Evolutionary conservation across 2,797 vertebrate genomes (phyloP).

Genomic region (Oreochromis grahami): DNA sequence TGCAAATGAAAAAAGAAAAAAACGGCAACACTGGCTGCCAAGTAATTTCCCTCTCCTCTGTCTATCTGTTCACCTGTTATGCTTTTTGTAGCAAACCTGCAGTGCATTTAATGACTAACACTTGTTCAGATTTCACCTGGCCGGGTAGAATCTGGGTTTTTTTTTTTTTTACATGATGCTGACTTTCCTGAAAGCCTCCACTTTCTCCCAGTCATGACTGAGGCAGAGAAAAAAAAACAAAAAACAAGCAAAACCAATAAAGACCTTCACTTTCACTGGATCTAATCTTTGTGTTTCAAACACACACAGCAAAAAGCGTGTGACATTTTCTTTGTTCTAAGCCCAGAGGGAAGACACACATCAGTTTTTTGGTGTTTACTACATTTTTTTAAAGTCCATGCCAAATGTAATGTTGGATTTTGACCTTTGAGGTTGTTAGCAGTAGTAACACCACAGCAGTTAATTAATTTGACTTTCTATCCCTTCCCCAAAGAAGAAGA

Average conservation of each 20-base stretch:
- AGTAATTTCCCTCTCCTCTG: neutral
- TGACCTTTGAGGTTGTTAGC: slow-evolving; percentile 17
- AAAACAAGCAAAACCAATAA: neutral
- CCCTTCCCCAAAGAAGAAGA: neutral
- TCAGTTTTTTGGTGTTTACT: neutral
- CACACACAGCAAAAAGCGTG: neutral
- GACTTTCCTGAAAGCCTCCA: neutral
- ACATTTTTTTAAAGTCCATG: neutral
- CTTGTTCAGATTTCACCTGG: slow-evolving; percentile 6
- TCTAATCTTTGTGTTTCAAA: neutral
- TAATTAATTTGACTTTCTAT: slow-evolving; percentile 21
- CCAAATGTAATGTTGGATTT: neutral
- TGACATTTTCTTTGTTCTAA: neutral
- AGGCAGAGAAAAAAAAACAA: neutral
- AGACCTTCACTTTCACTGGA: neutral
- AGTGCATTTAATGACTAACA: slow-evolving; percentile 16
- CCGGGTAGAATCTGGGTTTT: neutral
- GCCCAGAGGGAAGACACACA: neutral
- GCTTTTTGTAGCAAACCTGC: neutral
- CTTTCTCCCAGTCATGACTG: neutral
- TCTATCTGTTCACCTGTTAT: slow-evolving; percentile 3
- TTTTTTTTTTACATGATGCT: neutral
- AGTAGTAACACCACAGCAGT: neutral
- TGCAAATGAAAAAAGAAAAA: neutral
- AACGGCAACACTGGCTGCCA: neutral